Conservation (phyloP, 2,113 vertebrate species). For the Hippopotamus amphibius region DNA sequence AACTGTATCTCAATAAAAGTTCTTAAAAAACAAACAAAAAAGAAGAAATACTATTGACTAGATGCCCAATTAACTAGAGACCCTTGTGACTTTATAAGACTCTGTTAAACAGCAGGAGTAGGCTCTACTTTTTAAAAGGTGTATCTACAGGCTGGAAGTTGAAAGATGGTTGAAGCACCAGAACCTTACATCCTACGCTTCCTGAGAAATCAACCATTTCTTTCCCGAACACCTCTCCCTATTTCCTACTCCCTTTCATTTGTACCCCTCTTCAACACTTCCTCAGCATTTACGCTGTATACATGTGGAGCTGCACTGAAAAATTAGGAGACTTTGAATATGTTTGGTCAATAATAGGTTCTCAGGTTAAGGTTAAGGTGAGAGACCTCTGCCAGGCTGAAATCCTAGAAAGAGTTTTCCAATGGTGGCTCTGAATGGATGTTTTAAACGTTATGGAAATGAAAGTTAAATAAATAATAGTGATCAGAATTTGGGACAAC, state of each 20-base stretch:
- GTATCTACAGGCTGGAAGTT: not conserved
- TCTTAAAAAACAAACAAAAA: too few species aligned
- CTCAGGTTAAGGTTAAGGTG: not conserved
- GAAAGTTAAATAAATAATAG: slow-evolving; percentile 73
- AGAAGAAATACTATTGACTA: not conserved
- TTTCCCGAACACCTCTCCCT: slow-evolving; percentile 35
- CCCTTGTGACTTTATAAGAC: not conserved
- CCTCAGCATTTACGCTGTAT: slow-evolving; percentile 71
- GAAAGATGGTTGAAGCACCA: not conserved
- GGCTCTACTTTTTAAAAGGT: not conserved
- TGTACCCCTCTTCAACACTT: not conserved
- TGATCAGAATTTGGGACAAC: slow-evolving; percentile 68
- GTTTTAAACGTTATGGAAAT: not conserved
- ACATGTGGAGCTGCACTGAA: slow-evolving; percentile 77
- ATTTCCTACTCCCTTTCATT: not conserved
- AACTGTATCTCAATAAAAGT: too few species aligned
- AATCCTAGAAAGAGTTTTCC: not conserved
- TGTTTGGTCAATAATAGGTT: not conserved
- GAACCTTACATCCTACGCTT: slow-evolving; percentile 47
- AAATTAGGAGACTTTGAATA: slow-evolving; percentile 71
- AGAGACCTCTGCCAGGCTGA: not conserved
- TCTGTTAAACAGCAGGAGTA: slow-evolving; percentile 4
- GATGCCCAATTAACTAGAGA: not conserved
- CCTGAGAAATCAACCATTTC: slow-evolving; percentile 76
- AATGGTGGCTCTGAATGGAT: not conserved